These are phyloP conservation scores for Stichopus chloronotus DNA, from an alignment of 35 echinoderm and acorn worm genomes.

Conservation along the genomic window DNA sequence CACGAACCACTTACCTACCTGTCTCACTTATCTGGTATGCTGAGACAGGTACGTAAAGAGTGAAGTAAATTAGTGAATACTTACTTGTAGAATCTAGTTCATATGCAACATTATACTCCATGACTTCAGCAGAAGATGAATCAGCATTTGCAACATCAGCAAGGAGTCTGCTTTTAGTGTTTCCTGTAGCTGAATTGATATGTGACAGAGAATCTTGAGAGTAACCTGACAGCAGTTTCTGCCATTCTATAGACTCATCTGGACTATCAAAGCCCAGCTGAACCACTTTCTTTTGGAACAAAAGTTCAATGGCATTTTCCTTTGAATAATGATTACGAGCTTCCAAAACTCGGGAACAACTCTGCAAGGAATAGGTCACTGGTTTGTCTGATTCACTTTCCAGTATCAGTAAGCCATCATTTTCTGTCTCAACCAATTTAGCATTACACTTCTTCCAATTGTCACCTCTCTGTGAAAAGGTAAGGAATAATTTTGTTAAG, in stretches of 20 bases:
- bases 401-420: slow-evolving; percentile 10
- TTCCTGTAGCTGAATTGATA: not conserved
- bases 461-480: slow-evolving; percentile 21
- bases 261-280: slow-evolving; percentile 22
- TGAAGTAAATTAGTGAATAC: not conserved
- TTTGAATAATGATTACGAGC: slow-evolving; percentile 8
- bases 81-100: slow-evolving; percentile 40
- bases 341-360: slow-evolving; percentile 18
- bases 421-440: slow-evolving; percentile 30
- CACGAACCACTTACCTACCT: no score
- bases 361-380: not conserved
- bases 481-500: not conserved
- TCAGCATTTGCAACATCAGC: not conserved
- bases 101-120: slow-evolving; percentile 53
- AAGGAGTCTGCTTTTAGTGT: not conserved
- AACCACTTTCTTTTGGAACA: slow-evolving; percentile 25
- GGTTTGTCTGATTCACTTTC: not conserved
- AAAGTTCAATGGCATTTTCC: slow-evolving; percentile 46
- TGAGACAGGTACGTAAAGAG: no score
- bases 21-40: no score
- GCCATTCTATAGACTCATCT: slow-evolving; percentile 36
- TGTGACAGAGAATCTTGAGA: slow-evolving; percentile 36
- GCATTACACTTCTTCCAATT: slow-evolving; percentile 34
- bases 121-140: not conserved
- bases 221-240: slow-evolving; percentile 23